Evolutionary conservation across 2,797 vertebrate genomes (phyloP), one percentile per base, ranked within the genome.

Genomic region (Schizopygopsis pylzovi): DNA sequence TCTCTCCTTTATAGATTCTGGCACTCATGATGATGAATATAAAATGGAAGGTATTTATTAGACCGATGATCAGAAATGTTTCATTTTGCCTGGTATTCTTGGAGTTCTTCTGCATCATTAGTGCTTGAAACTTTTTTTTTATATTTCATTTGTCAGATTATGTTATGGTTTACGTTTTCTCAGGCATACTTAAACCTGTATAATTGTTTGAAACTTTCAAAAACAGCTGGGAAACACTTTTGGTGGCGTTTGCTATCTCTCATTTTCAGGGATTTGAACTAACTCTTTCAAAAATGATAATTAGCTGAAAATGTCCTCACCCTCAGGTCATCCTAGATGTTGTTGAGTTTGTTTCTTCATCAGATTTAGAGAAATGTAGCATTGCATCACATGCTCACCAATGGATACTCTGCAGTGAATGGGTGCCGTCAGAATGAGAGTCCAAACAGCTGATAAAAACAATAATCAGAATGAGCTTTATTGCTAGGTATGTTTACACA

Each of bases 31-130:
- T 92, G 95, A 95, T 90, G 95, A 95, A 83, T 95, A 93, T 95
- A 95, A 94, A 88, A 91, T 94, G 90, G 93, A 95, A 95, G 95
- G 95, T 96, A 96, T 95, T 95, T 96, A 95, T 91, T 89, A 92
- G 88, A 90, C 89, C 88, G 79, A 87, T 89, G 79, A 84, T 87
- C 61, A 84, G 45, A 84, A 88, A 90, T 52, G 45, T 91, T 89
- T 88, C 77, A 47, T 87, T 91, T 88, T 88, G 79, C 86, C 85
- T 87, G 65, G 65, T 82, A 28, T 76, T 80, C 25, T 52, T 85
- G 54, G 15, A 79, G 76, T 87, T 71, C 77, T 88, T 76, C 86
- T 82, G 73, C 88, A 84, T 88, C 87, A 90, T 87, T 63, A 87
- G 47, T 91, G 92, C 88, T 90, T 92, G 33, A 88, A 63, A 83